Conservation (phyloP, 2,888 invertebrate species). For the Drosophila helvetica region DNA sequence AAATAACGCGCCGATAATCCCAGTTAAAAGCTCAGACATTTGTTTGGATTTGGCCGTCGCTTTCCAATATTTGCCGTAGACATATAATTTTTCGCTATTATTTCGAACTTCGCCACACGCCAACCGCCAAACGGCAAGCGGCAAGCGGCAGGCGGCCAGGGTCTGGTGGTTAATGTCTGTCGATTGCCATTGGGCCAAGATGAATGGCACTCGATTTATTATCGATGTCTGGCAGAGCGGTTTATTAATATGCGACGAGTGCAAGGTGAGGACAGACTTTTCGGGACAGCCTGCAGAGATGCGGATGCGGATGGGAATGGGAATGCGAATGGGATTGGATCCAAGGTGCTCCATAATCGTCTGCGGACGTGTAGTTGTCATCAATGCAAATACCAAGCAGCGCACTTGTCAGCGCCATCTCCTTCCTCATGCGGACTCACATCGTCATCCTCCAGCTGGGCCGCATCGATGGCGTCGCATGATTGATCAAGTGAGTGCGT, state of each 20-base stretch:
- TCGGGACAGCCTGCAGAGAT: neutral
- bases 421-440: conserved; percentile 42
- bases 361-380: conserved; percentile 74
- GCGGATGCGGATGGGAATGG: too few relatives aligned
- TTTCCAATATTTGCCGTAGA: conserved; percentile 49
- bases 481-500: conserved; percentile 78
- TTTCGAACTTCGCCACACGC: conserved; percentile 11
- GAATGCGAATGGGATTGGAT: neutral
- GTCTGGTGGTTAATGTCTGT: conserved; percentile 65
- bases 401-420: conserved; percentile 60
- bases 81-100: conserved; percentile 42
- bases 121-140: too few relatives aligned
- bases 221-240: conserved; percentile 66
- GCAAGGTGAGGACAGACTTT: conserved; percentile 50
- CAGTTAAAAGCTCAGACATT: conserved; percentile 75
- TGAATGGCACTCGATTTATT: conserved; percentile 71
- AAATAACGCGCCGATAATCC: conserved; percentile 75
- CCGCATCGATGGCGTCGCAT: conserved; percentile 57
- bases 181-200: conserved; percentile 60
- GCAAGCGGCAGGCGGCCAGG: neutral
- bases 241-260: conserved; percentile 70
- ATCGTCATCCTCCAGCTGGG: conserved; percentile 25
- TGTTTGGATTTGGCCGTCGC: conserved; percentile 68
- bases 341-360: conserved; percentile 73
- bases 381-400: conserved; percentile 73